Evolutionary conservation across 2,113 vertebrate genomes (phyloP).

Genomic region (Misgurnus mizolepis): DNA sequence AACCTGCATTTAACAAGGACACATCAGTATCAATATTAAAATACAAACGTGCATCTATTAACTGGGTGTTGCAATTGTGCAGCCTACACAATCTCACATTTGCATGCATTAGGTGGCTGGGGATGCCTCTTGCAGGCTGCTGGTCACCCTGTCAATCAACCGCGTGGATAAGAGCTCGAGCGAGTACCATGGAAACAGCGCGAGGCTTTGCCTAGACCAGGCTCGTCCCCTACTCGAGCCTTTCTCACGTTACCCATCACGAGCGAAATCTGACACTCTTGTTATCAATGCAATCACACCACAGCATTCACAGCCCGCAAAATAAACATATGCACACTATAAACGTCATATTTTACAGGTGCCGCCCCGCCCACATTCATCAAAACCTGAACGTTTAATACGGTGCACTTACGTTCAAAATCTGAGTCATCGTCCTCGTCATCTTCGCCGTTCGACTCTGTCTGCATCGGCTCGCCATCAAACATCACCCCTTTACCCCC

Average conservation of each 20-base stretch:
- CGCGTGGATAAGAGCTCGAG: conserved; percentile 32
- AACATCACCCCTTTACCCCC: conserved; percentile 76
- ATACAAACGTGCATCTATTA: conserved; percentile 17
- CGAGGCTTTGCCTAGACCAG: conserved; percentile 13
- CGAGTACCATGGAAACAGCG: conserved; percentile 47
- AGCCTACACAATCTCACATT: neutral
- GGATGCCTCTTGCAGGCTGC: conserved; percentile 12
- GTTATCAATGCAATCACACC: conserved; percentile 7
- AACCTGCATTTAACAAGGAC: neutral
- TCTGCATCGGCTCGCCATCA: conserved; percentile 83
- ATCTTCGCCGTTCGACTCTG: conserved; percentile 85
- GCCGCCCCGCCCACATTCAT: neutral
- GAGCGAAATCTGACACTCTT: neutral
- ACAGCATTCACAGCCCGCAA: neutral
- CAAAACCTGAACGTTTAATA: neutral
- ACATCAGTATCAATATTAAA: conserved; percentile 10
- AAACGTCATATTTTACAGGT: neutral
- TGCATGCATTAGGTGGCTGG: neutral
- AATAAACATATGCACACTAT: neutral
- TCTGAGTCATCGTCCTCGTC: conserved; percentile 85
- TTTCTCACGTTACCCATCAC: conserved; percentile 12
- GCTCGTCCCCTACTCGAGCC: neutral
- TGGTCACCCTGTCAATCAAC: conserved; percentile 31
- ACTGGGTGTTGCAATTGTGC: neutral
- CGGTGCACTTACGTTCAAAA: conserved; percentile 84